Percentiles rank a stretch among this genome's conserved stretches.
These are phyloP conservation scores for Tuberolachnus salignus DNA, from an alignment of 2,888 invertebrate genomes.

Conservation along the genomic window DNA sequence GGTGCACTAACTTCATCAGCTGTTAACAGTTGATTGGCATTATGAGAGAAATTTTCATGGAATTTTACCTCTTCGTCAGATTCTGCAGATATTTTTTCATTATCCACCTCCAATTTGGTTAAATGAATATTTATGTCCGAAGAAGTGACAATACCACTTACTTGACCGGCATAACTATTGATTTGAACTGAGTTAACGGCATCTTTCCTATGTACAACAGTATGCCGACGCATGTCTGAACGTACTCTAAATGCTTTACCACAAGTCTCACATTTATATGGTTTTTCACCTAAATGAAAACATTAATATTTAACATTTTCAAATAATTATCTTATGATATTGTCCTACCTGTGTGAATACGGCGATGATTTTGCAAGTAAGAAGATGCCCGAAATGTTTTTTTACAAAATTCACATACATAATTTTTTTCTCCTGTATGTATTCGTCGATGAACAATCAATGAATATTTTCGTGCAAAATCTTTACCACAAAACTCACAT, in stretches of 20 bases:
- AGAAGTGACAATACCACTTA: conserved; percentile 44
- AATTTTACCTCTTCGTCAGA: conserved; percentile 42
- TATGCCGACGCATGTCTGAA: conserved; percentile 82
- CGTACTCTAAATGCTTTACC: conserved; percentile 82
- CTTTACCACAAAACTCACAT: conserved; percentile 87
- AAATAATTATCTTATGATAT: background rate
- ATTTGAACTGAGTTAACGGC: conserved; percentile 50
- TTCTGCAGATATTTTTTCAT: conserved; percentile 39
- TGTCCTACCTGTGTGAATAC: conserved; percentile 78
- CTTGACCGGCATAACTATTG: conserved; percentile 43
- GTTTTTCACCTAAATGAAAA: conserved; percentile 71
- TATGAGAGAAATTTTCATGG: conserved; percentile 56
- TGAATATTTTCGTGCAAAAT: conserved; percentile 86
- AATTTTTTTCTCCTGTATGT: conserved; percentile 86
- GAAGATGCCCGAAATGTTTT: conserved; percentile 86
- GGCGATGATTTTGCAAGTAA: conserved; percentile 81
- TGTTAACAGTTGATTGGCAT: conserved; percentile 49
- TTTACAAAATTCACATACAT: conserved; percentile 81
- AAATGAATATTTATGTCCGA: conserved; percentile 47
- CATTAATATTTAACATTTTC: conserved; percentile 19
- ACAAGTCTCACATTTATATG: conserved; percentile 77
- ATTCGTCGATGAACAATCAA: conserved; percentile 83
- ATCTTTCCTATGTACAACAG: conserved; percentile 70
- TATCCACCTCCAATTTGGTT: conserved; percentile 45
- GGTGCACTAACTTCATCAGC: conserved; percentile 57